A percentile compares a stretch with the other conserved stretches of the same genome.
These are phyloP conservation scores for Lacerta bilineata DNA, from an alignment of 2,797 vertebrate genomes.

Conservation along the genomic window DNA sequence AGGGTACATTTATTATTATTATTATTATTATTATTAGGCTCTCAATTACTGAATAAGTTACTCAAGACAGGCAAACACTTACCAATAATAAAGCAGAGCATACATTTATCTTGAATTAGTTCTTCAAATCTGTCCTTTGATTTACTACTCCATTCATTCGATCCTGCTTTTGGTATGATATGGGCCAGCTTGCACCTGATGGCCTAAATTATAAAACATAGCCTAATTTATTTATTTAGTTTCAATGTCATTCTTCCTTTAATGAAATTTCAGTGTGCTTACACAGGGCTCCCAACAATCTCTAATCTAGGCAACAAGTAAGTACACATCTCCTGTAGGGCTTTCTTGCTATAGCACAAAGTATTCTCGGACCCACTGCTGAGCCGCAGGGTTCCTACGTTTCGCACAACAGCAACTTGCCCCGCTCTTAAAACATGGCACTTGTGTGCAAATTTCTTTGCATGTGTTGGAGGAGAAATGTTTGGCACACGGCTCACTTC, in stretches of 20 bases:
- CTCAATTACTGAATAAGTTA: neutral
- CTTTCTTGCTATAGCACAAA: neutral
- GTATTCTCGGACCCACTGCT: neutral
- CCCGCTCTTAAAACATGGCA: neutral
- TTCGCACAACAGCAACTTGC: neutral
- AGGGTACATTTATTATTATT: too few relatives aligned
- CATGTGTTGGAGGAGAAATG: neutral
- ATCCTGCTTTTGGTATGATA: conserved; percentile 80
- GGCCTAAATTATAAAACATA: conserved; percentile 79
- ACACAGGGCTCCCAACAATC: neutral
- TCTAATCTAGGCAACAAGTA: neutral
- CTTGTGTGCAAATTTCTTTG: neutral
- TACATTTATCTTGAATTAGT: conserved; percentile 82
- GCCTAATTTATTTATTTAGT: conserved; percentile 36
- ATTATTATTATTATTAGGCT: too few relatives aligned
- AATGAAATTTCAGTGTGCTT: neutral
- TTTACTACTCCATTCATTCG: conserved; percentile 81
- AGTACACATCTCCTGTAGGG: too few relatives aligned
- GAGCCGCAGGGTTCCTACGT: neutral
- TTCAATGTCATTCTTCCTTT: neutral
- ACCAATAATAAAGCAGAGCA: conserved; percentile 82
- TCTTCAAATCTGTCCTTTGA: conserved; percentile 85
- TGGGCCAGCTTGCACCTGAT: conserved; percentile 87
- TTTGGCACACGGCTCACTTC: neutral
- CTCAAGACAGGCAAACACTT: conserved; percentile 49